Conservation (phyloP, 2,888 invertebrate species). For the Caenorhabditis uteleia region DNA sequence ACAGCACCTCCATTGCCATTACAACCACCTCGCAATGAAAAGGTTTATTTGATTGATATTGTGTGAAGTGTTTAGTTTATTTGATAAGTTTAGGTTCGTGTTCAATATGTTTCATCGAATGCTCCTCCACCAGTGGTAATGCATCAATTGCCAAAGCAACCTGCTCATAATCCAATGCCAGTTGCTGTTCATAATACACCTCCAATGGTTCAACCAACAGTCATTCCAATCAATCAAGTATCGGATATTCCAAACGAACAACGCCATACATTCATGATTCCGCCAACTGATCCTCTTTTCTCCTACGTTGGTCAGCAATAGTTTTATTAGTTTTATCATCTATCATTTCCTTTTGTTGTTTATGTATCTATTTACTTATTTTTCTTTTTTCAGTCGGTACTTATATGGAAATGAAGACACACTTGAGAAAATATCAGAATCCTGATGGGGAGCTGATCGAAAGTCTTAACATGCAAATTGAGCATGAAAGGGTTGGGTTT, state of each 20-base stretch:
- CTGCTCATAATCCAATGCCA: not conserved
- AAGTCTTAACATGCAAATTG: no score
- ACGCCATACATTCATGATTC: conserved; percentile 38
- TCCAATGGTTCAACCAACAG: not conserved
- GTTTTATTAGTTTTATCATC: not conserved
- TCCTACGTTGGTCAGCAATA: conserved; percentile 8
- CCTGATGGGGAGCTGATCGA: conserved; percentile 7
- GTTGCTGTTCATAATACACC: not conserved
- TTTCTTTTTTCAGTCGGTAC: conserved; percentile 3
- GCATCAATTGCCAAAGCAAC: conserved; percentile 4
- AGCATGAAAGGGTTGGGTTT: conserved; percentile 4
- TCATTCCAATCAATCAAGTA: conserved; percentile 6
- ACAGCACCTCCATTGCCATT: not conserved
- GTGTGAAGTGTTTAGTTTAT: no score
- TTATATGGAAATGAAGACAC: conserved; percentile 20
- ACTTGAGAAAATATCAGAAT: conserved; percentile 1
- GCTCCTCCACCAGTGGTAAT: conserved; percentile 4
- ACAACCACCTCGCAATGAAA: no score
- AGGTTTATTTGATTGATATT: no score
- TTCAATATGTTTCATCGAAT: not conserved
- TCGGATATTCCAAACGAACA: conserved; percentile 10
- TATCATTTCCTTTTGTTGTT: not conserved
- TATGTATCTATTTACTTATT: no score
- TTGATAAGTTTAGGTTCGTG: not conserved
- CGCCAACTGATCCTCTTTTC: conserved; percentile 36